Conservation (phyloP, 2,888 invertebrate species). For the Nemurella pictetii region DNA sequence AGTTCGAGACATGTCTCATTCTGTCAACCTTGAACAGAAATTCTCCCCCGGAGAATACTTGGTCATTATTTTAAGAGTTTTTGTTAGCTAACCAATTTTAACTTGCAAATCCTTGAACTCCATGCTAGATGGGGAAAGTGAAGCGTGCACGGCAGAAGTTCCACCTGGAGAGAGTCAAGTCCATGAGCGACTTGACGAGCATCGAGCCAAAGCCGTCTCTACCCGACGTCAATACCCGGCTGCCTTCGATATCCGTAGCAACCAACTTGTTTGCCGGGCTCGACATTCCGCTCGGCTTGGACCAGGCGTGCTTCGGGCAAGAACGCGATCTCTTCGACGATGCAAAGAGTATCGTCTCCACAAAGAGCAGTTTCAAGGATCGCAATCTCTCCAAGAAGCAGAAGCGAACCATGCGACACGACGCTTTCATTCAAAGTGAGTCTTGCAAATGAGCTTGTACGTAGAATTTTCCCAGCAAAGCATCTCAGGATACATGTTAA, state of each 20-base stretch:
- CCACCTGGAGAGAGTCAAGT: constrained; percentile 18
- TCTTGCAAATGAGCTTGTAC: not conserved
- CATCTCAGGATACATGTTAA: too few relatives aligned
- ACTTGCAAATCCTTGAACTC: constrained; percentile 41
- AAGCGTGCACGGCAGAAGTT: constrained; percentile 10
- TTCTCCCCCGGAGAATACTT: too few relatives aligned
- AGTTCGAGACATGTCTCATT: too few relatives aligned
- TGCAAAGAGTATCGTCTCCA: constrained; percentile 30
- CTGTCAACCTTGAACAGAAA: too few relatives aligned
- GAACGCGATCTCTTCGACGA: constrained; percentile 17
- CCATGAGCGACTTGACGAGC: constrained; percentile 18
- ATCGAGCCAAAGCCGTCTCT: not conserved
- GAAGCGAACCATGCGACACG: constrained; percentile 33
- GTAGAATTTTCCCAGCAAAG: not conserved
- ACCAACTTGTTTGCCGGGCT: constrained; percentile 17
- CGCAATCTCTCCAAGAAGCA: constrained; percentile 31
- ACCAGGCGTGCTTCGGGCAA: too few relatives aligned
- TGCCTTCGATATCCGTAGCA: not conserved
- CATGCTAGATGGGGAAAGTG: constrained; percentile 33
- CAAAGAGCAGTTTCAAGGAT: constrained; percentile 33
- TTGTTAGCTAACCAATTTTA: too few relatives aligned
- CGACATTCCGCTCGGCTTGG: not conserved
- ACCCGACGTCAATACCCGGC: not conserved
- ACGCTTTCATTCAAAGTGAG: constrained; percentile 35
- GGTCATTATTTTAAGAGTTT: too few relatives aligned